These are phyloP conservation scores for Chaetophractus vellerosus DNA, from an alignment of 2,797 vertebrate species.

Conservation along the genomic window DNA sequence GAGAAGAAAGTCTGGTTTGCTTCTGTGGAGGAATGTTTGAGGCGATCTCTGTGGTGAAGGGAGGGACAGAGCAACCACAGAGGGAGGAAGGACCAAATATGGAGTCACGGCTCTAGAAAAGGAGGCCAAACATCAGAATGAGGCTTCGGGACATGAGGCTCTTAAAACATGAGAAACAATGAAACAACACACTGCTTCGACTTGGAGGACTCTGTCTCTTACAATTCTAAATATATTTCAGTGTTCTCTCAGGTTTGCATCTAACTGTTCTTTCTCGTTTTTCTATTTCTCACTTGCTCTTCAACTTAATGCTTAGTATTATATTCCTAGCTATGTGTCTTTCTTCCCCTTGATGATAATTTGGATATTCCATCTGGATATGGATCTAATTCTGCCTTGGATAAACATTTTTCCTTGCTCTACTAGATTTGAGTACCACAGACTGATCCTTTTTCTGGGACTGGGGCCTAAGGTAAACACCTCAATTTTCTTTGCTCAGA, in stretches of 20 bases:
- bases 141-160: background rate
- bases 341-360: background rate
- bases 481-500: background rate
- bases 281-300: background rate
- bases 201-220: background rate
- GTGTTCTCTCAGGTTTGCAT: background rate
- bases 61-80: too few species aligned
- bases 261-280: background rate
- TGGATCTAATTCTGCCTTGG: background rate
- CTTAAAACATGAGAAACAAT: constrained; percentile 6
- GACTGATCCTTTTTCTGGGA: background rate
- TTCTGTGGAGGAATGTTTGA: background rate
- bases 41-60: too few species aligned
- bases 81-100: too few species aligned
- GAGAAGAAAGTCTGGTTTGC: background rate
- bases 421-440: background rate
- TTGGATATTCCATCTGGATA: background rate
- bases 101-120: too few species aligned
- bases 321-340: background rate
- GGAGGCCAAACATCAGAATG: too few species aligned
- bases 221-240: background rate
- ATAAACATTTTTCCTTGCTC: background rate
- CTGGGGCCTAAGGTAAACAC: background rate
- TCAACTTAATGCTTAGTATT: background rate
- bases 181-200: background rate